These are phyloP conservation scores for Acridotheres tristis DNA, from an alignment of 2,797 vertebrate genomes.

Conservation along the genomic window DNA sequence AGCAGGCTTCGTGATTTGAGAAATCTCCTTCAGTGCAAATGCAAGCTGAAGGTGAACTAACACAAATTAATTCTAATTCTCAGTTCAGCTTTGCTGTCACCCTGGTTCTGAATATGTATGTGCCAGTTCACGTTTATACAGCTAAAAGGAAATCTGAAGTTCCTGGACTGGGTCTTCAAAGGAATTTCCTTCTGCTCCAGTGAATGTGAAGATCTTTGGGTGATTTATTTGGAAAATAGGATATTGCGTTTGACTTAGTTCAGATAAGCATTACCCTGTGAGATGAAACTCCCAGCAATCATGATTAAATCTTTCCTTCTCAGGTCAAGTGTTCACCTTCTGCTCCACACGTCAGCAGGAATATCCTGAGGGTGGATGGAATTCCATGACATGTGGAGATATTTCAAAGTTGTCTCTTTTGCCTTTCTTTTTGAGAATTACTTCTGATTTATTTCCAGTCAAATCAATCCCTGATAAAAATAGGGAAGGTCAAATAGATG, in stretches of 20 bases:
- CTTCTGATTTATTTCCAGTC: not conserved
- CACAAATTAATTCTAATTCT: not conserved
- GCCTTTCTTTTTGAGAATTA: not conserved
- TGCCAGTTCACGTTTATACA: not conserved
- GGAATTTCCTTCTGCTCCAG: not conserved
- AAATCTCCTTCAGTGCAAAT: not conserved
- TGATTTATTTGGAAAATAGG: constrained; percentile 17
- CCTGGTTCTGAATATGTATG: not conserved
- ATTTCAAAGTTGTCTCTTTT: not conserved
- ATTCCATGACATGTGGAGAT: not conserved
- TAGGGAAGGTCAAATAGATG: not conserved
- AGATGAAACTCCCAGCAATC: not conserved
- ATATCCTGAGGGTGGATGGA: not conserved
- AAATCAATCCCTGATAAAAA: not conserved
- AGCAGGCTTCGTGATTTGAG: not conserved
- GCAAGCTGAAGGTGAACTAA: not conserved
- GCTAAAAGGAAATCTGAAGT: not conserved
- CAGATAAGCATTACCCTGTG: not conserved
- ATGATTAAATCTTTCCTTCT: not conserved
- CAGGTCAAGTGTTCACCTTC: not conserved
- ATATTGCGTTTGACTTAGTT: not conserved
- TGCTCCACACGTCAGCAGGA: not conserved
- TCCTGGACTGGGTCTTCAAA: not conserved
- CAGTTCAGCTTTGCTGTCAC: not conserved
- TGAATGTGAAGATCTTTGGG: not conserved